Percentiles rank a stretch among this genome's conserved stretches.
Conservation (phyloP, 2,113 vertebrate species). For the Mastomys natalensis region DNA sequence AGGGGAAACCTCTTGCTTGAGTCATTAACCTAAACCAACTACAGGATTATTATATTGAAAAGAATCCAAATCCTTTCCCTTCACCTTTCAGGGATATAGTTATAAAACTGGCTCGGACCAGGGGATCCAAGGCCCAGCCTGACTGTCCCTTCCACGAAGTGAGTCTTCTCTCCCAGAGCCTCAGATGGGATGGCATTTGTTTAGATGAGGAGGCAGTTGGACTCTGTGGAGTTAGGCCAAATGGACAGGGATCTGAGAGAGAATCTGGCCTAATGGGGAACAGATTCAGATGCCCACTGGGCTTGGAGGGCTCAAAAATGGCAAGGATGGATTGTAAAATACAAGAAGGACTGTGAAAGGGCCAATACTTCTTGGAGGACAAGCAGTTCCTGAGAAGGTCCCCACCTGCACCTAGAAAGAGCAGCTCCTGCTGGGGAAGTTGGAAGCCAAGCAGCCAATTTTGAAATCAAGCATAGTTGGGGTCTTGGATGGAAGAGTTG, state of each 20-base stretch:
- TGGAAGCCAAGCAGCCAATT: not conserved
- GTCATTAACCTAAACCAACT: not conserved
- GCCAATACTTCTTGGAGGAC: not conserved
- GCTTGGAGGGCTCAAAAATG: not conserved
- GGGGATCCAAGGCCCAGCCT: not conserved
- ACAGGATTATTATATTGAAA: not conserved
- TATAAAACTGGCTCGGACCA: not conserved
- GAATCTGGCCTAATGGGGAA: not conserved
- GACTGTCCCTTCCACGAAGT: not conserved
- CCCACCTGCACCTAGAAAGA: not conserved
- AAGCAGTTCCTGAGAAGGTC: not conserved
- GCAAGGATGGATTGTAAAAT: not conserved
- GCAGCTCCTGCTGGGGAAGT: not conserved
- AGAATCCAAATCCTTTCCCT: not conserved
- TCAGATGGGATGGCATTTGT: not conserved
- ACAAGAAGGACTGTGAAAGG: not conserved
- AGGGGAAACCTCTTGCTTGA: not conserved
- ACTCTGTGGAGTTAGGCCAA: not conserved
- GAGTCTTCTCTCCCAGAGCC: not conserved
- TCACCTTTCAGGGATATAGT: not conserved
- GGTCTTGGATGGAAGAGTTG: not conserved
- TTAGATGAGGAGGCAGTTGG: conserved; percentile 25
- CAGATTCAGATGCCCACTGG: not conserved
- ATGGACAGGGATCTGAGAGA: not conserved
- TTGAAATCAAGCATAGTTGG: not conserved